Conservation (phyloP, 1,140 invertebrate genomes). For the Drosophila nigromelanica region DNA sequence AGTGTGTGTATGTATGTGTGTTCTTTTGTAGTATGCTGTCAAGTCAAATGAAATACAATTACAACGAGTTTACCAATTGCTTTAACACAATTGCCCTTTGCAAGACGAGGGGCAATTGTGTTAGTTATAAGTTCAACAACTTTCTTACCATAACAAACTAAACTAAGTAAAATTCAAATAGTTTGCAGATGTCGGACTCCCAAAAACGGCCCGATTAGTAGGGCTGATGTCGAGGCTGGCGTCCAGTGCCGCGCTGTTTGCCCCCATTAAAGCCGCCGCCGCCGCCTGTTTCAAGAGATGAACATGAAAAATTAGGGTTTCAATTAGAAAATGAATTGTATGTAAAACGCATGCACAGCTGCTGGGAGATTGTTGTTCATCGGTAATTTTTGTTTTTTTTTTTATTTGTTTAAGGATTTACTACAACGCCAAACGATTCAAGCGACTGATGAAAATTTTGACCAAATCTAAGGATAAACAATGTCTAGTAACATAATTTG, state of each 20-base stretch:
- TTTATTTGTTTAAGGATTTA: constrained; percentile 19
- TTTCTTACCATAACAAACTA: constrained; percentile 82
- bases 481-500: constrained; percentile 51
- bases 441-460: constrained; percentile 70
- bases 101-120: not conserved
- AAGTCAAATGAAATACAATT: constrained; percentile 10
- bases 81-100: not conserved
- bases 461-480: constrained; percentile 73
- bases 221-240: constrained; percentile 84
- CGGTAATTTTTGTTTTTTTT: not conserved
- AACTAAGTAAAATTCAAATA: constrained; percentile 82
- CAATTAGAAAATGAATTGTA: constrained; percentile 7
- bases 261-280: constrained; percentile 83
- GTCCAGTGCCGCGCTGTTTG: constrained; percentile 80
- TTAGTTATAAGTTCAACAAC: not conserved
- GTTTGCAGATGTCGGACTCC: constrained; percentile 66
- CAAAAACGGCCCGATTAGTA: constrained; percentile 62
- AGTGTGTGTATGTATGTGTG: constrained; percentile 37
- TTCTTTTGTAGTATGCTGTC: constrained; percentile 48
- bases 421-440: constrained; percentile 67
- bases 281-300: constrained; percentile 52
- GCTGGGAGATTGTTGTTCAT: constrained; percentile 19
- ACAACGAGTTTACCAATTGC: constrained; percentile 5
- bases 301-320: constrained; percentile 12
- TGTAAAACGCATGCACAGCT: constrained; percentile 40